Conservation (phyloP, 2,113 vertebrate species). For the Euleptes europaea region DNA sequence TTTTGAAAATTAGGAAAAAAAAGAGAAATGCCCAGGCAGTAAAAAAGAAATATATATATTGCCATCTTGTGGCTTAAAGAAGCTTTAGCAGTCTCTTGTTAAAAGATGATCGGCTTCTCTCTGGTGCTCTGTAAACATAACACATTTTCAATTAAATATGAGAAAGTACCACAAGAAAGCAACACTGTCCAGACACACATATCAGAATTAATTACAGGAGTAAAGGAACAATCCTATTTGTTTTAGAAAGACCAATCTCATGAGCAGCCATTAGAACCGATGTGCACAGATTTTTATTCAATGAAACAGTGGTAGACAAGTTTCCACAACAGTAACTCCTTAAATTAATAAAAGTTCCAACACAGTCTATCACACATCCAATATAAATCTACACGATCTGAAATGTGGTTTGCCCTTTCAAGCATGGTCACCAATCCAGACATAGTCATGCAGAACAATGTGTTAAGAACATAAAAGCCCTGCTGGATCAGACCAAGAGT, state of each 20-base stretch:
- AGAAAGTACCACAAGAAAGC: slow-evolving; percentile 50
- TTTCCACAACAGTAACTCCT: slow-evolving; percentile 43
- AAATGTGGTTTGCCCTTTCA: not conserved
- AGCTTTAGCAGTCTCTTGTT: slow-evolving; percentile 54
- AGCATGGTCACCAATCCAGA: not conserved
- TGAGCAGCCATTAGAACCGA: not conserved
- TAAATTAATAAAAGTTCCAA: slow-evolving; percentile 35
- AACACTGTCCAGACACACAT: slow-evolving; percentile 55
- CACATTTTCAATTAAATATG: slow-evolving; percentile 47
- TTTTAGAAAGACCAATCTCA: slow-evolving; percentile 41
- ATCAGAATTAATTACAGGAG: slow-evolving; percentile 58
- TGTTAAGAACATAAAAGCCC: not conserved
- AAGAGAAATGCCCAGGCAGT: slow-evolving; percentile 10
- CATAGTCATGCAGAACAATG: not conserved
- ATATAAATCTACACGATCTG: not conserved
- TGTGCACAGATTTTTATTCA: slow-evolving; percentile 5
- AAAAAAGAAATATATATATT: slow-evolving; percentile 58
- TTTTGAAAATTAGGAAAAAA: slow-evolving; percentile 32
- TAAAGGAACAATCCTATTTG: slow-evolving; percentile 57
- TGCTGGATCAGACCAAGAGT: not conserved
- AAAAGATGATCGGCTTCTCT: not conserved
- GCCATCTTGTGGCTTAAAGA: slow-evolving; percentile 77
- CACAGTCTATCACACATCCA: rapidly evolving
- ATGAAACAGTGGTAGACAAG: slow-evolving; percentile 28
- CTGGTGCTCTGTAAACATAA: slow-evolving; percentile 39